Percentiles rank a stretch among this genome's conserved stretches.
These are phyloP conservation scores for Meganola albula DNA, from an alignment of 2,888 invertebrate species.

Conservation along the genomic window DNA sequence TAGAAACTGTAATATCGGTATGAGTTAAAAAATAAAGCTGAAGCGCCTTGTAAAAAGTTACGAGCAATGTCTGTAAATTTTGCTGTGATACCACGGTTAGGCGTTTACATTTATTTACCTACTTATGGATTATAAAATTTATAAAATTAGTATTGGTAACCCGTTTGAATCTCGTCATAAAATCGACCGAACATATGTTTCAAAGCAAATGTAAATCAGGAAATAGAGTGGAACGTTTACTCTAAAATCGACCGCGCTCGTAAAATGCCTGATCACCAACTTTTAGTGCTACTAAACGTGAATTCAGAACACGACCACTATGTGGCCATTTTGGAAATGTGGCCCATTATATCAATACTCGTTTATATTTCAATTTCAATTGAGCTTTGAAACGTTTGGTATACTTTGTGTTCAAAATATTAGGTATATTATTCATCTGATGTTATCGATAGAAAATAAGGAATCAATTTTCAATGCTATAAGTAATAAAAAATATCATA, in stretches of 20 bases:
- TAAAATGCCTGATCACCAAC: constrained; percentile 27
- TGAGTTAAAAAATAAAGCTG: too few species aligned
- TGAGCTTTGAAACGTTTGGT: background rate
- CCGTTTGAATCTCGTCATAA: constrained; percentile 11
- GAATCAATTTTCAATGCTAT: constrained; percentile 11
- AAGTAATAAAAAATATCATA: constrained; percentile 8
- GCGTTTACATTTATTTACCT: too few species aligned
- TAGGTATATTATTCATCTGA: constrained; percentile 4
- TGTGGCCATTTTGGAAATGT: constrained; percentile 3
- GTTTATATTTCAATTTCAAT: background rate
- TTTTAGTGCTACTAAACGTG: constrained; percentile 23
- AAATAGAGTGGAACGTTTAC: constrained; percentile 19
- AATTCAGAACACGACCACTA: constrained; percentile 13
- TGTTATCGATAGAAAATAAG: constrained; percentile 6
- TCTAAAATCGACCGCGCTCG: constrained; percentile 21
- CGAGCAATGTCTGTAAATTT: too few species aligned
- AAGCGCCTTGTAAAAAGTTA: too few species aligned
- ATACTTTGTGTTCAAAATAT: background rate
- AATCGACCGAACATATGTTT: constrained; percentile 16
- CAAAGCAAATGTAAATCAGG: constrained; percentile 17
- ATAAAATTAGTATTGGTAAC: too few species aligned
- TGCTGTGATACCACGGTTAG: too few species aligned
- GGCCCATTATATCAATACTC: constrained; percentile 4
- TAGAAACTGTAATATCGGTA: too few species aligned
- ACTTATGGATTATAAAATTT: too few species aligned